phyloP scores from a whole-genome alignment of 2,888 invertebrate species.

The Brachynemurus nebulosus region DNA sequence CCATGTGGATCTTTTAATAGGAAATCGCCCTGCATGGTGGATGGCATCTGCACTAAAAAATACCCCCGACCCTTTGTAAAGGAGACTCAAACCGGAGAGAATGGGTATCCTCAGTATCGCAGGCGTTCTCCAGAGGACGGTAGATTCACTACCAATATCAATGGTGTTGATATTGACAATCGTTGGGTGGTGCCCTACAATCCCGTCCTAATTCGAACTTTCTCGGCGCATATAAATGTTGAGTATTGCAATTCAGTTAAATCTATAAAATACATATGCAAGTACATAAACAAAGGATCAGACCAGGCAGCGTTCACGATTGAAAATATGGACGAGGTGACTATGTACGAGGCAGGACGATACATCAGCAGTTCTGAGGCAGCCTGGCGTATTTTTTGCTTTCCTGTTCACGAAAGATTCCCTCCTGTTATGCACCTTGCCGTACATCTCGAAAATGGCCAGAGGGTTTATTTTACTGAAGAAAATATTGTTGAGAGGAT shows the following conservation, averaged over 20 bases:
- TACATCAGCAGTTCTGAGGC: conserved; percentile 7
- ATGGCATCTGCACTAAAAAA: conserved; percentile 25
- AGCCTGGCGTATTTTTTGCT: conserved; percentile 2
- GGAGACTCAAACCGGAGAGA: conserved; percentile 20
- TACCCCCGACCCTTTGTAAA: conserved; percentile 24
- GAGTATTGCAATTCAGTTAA: conserved; percentile 7
- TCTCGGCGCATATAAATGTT: conserved; percentile 4
- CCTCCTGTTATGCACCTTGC: conserved; percentile 5
- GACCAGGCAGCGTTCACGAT: conserved; percentile 4
- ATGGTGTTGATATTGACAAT: conserved; percentile 4
- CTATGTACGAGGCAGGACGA: background rate
- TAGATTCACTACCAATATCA: conserved; percentile 2
- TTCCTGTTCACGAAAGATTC: conserved; percentile 3
- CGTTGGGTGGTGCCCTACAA: conserved; percentile 8
- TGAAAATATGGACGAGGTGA: conserved; percentile 3
- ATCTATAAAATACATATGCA: conserved; percentile 2
- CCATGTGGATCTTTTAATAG: conserved; percentile 4
- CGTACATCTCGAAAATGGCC: conserved; percentile 6
- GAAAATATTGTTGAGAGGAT: conserved; percentile 14
- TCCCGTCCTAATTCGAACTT: conserved; percentile 1
- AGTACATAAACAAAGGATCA: conserved; percentile 5
- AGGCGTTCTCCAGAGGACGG: conserved; percentile 13
- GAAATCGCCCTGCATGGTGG: conserved; percentile 1
- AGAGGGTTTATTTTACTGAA: conserved; percentile 15
- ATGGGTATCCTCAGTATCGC: conserved; percentile 25